Percentiles rank a stretch among this genome's conserved stretches.
These are phyloP conservation scores for Avahi laniger DNA, from an alignment of 2,797 vertebrate species.

Conservation along the genomic window DNA sequence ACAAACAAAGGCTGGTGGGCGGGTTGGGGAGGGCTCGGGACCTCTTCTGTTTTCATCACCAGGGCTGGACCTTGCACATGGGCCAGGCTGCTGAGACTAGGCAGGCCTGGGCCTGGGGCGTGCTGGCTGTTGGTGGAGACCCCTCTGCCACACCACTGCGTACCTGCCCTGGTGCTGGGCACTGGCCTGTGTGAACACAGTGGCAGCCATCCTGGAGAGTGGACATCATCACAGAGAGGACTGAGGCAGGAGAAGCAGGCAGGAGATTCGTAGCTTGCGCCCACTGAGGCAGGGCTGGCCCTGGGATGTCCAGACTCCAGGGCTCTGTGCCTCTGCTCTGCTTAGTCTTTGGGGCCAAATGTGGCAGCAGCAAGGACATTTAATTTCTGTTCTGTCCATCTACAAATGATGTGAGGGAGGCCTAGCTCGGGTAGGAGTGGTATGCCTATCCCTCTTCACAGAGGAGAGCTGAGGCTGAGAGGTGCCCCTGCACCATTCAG, in stretches of 20 bases:
- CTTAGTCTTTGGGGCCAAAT: neutral
- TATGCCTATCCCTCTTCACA: neutral
- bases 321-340: neutral
- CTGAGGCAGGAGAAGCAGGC: neutral
- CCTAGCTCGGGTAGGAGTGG: neutral
- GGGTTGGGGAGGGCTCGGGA: slow-evolving; percentile 75
- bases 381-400: neutral
- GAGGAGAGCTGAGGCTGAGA: neutral
- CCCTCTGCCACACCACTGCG: neutral
- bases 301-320: neutral
- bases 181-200: neutral
- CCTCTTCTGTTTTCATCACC: slow-evolving; percentile 64
- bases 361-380: neutral
- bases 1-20: slow-evolving; percentile 84
- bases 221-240: neutral
- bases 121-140: neutral
- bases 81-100: neutral
- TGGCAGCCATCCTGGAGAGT: neutral
- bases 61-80: neutral
- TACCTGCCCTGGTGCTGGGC: neutral
- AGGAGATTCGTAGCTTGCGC: neutral
- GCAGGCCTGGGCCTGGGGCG: neutral
- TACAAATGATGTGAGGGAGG: neutral
- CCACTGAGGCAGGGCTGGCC: neutral
- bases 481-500: neutral